A percentile compares a stretch with the other conserved stretches of the same genome.
Evolutionary conservation across 2,113 vertebrate genomes (phyloP).

Genomic region (Colistium nudipinnis): DNA sequence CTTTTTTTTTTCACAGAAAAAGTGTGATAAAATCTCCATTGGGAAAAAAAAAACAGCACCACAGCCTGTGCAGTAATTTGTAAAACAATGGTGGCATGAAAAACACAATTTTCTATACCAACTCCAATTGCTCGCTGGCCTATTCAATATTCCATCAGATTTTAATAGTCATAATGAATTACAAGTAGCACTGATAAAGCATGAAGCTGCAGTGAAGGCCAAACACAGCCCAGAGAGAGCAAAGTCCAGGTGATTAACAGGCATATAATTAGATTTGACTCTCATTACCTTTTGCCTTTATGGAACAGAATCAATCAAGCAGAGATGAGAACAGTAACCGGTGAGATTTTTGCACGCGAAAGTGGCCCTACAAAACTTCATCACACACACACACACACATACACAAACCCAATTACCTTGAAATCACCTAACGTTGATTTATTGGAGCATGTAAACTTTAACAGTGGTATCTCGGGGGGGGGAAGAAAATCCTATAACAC

Average conservation of each 20-base stretch:
- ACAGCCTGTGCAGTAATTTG: background rate
- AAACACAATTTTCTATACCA: background rate
- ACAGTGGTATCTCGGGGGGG: slow-evolving; percentile 24
- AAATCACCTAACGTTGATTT: slow-evolving; percentile 55
- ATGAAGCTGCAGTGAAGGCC: slow-evolving; percentile 17
- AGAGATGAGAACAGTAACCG: slow-evolving; percentile 34
- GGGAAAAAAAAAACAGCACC: background rate
- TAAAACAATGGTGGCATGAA: background rate
- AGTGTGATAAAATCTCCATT: slow-evolving; percentile 2
- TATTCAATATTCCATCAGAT: background rate
- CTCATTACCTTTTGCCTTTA: slow-evolving; percentile 58
- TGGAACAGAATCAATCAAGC: slow-evolving; percentile 61
- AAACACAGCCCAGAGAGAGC: slow-evolving; percentile 17
- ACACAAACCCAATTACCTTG: slow-evolving; percentile 56
- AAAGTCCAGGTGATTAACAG: slow-evolving; percentile 60
- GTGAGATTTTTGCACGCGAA: slow-evolving; percentile 38
- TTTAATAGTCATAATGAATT: slow-evolving; percentile 15
- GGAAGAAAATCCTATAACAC: slow-evolving; percentile 31
- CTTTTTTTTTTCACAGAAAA: too few species aligned
- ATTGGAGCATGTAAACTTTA: slow-evolving; percentile 56
- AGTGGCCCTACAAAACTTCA: slow-evolving; percentile 18
- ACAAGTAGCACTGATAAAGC: slow-evolving; percentile 20
- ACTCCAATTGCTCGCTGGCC: background rate
- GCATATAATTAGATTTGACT: slow-evolving; percentile 58
- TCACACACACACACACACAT: slow-evolving; percentile 31